Evolutionary conservation across 2,797 vertebrate species (phyloP), one percentile per base, ranked within the genome.

Genomic region (Mus minutoides): DNA sequence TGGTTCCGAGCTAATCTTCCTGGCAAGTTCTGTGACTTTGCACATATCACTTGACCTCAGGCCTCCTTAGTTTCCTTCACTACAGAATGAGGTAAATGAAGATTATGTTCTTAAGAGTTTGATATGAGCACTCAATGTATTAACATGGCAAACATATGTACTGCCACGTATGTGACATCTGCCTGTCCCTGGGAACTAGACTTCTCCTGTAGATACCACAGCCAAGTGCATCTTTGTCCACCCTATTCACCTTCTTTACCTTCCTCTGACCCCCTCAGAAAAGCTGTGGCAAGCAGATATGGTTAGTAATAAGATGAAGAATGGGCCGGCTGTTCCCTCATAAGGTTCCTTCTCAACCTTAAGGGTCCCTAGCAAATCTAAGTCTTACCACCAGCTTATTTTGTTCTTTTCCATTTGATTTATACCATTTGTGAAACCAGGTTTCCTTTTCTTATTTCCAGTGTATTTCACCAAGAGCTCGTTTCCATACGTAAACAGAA

Each of bases 391-490:
- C 58, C 22, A 86, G 4, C 58, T 92, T 49, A 19, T 67, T 91
- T 64, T 79, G n/a, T 37, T 64, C 77, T 34, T 22, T 40, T 11
- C 46, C 52, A 69, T 76, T 94, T 73, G 26, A 83, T 31, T 43
- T 88, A 78, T 83, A 6, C 40, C 76, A 13, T 90, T 80, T 40
- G n/a, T 4, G 54, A 83, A 90, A 86, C 84, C 76, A 54, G 34
- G 46, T 94, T 96, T 95, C 75, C 6, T 62, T 64, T 73, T 58
- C 67, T 56, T 75, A 21, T 40, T 80, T 24, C 62, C 56, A 58
- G 9, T 64, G 31, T 85, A 92, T 90, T 92, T 96, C 85, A 88
- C 56, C 37, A 93, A 90, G 58, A 96, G 31, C 93, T 96, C 40
- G 62, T 92, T 96, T 94, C 64, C 78, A 92, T 79, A 37, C 52